phyloP scores from a whole-genome alignment of 2,113 vertebrate genomes.

The Periophthalmus modestus region DNA sequence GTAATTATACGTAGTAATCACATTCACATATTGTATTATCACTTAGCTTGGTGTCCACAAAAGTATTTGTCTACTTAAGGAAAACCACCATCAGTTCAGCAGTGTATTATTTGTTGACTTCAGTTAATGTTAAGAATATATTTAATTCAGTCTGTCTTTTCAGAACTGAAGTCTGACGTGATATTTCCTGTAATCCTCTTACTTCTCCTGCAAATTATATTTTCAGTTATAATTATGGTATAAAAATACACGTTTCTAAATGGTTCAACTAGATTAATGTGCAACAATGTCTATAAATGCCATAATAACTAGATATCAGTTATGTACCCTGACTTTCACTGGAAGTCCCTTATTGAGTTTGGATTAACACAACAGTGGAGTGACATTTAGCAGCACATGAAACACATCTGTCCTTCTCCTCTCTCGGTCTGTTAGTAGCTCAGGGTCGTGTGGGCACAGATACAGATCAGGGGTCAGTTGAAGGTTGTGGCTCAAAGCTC shows the following conservation, averaged over 20 bases:
- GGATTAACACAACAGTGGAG: slow-evolving; percentile 10
- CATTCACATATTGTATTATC: slow-evolving; percentile 12
- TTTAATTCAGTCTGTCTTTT: background rate
- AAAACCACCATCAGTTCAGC: no score
- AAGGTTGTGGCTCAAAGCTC: slow-evolving; percentile 36
- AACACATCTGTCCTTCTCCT: slow-evolving; percentile 31
- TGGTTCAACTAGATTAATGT: slow-evolving; percentile 26
- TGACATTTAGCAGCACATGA: slow-evolving; percentile 35
- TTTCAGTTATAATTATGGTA: background rate
- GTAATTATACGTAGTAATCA: slow-evolving; percentile 13
- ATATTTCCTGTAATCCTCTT: background rate
- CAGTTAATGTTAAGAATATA: background rate
- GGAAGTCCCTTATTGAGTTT: slow-evolving; percentile 17
- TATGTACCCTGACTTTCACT: slow-evolving; percentile 7
- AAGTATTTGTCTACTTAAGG: no score
- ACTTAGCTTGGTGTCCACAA: slow-evolving; percentile 13
- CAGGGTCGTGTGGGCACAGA: slow-evolving; percentile 29
- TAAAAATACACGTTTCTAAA: background rate
- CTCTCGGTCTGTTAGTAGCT: slow-evolving; percentile 17
- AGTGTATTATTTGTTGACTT: slow-evolving; percentile 5
- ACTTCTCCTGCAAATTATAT: background rate
- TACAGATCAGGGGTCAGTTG: slow-evolving; percentile 61
- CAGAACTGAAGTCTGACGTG: no score
- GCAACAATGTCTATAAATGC: slow-evolving; percentile 27
- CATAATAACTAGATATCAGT: slow-evolving; percentile 20